A percentile compares a stretch with the other conserved stretches of the same genome.
These are phyloP conservation scores for Cynoglossus semilaevis DNA, from an alignment of 2,113 vertebrate species.

Conservation along the genomic window DNA sequence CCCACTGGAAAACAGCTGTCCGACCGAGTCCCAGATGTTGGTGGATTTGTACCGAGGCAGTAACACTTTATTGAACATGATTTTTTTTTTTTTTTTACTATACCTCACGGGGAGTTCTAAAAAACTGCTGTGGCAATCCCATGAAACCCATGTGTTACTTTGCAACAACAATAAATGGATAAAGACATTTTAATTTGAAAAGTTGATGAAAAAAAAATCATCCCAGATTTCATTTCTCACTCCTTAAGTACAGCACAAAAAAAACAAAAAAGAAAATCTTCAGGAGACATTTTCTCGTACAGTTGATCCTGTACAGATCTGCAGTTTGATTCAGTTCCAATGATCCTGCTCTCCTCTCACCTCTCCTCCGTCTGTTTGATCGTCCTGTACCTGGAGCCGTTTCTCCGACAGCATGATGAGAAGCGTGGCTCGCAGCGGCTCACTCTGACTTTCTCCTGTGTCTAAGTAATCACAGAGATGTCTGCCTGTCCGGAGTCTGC, in stretches of 20 bases:
- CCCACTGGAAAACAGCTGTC: conserved; percentile 15
- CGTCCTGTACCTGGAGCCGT: conserved; percentile 23
- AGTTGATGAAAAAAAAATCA: too few species aligned
- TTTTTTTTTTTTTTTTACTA: too few species aligned
- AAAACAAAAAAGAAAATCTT: too few species aligned
- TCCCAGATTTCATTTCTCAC: too few species aligned
- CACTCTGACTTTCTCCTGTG: conserved; percentile 40
- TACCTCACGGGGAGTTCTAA: too few species aligned
- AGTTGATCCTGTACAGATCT: background rate
- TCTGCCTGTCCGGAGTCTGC: conserved; percentile 39
- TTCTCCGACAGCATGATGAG: conserved; percentile 24
- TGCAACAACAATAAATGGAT: too few species aligned
- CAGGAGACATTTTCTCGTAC: background rate
- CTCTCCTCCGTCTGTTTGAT: background rate
- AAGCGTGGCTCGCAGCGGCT: conserved; percentile 14
- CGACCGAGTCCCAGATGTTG: conserved; percentile 4
- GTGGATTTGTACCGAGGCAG: background rate
- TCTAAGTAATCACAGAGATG: conserved; percentile 56
- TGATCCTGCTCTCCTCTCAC: conserved; percentile 1
- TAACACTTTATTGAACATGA: background rate
- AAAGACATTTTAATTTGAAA: too few species aligned
- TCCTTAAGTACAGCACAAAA: too few species aligned
- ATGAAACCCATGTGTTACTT: too few species aligned
- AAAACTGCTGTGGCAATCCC: too few species aligned
- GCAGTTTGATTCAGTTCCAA: conserved; percentile 11